Evolutionary conservation across 2,888 invertebrate species (phyloP).

Genomic region (Platycheirus albimanus): DNA sequence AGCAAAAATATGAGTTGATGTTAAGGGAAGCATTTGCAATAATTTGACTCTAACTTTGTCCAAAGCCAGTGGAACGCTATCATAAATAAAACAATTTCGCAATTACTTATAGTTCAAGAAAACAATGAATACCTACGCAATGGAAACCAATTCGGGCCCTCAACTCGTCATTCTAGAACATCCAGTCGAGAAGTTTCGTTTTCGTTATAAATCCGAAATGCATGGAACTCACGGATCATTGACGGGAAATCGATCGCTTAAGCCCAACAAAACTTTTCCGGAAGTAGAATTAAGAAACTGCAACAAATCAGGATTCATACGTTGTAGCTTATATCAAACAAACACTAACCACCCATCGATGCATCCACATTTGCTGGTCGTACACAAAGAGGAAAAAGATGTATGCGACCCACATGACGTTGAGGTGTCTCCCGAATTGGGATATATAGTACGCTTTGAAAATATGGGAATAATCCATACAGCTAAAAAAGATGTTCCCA

Average conservation of each 20-base stretch:
- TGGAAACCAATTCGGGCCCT: constrained; percentile 77
- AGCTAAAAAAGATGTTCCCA: constrained; percentile 89
- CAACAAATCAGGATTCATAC: constrained; percentile 86
- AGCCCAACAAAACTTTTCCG: constrained; percentile 87
- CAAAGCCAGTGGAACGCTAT: no score
- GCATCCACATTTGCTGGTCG: constrained; percentile 89
- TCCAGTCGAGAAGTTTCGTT: constrained; percentile 91
- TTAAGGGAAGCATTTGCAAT: no score
- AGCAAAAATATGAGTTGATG: no score
- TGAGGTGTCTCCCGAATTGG: constrained; percentile 84
- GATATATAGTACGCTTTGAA: constrained; percentile 88
- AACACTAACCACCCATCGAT: constrained; percentile 83
- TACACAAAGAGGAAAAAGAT: constrained; percentile 85
- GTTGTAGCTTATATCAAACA: constrained; percentile 88
- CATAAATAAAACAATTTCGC: no score
- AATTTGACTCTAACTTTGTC: no score
- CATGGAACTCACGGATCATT: constrained; percentile 92
- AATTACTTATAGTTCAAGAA: no score
- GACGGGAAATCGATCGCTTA: constrained; percentile 85
- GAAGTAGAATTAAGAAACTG: constrained; percentile 88
- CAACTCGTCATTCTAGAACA: constrained; percentile 87
- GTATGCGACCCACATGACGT: constrained; percentile 87
- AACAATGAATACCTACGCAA: background rate
- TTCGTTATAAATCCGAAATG: constrained; percentile 94
- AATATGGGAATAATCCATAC: constrained; percentile 94